Evolutionary conservation across 2,797 vertebrate genomes (phyloP).

Genomic region (Bucorvus abyssinicus): DNA sequence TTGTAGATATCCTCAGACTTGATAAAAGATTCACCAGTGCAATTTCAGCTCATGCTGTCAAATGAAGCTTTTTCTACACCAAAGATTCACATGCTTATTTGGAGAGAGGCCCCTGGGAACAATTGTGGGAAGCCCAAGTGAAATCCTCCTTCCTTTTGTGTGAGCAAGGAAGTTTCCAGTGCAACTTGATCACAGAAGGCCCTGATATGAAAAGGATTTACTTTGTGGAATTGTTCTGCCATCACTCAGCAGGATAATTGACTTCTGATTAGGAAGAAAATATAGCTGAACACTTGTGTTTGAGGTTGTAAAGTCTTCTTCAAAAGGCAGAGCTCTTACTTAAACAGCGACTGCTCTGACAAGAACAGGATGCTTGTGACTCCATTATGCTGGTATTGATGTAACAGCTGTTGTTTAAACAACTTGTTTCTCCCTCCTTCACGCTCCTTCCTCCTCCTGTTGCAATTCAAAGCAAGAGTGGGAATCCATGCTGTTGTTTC

Average conservation of each 20-base stretch:
- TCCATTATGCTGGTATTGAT: not conserved
- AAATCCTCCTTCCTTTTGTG: not conserved
- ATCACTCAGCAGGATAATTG: constrained; percentile 25
- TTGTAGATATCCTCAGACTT: not conserved
- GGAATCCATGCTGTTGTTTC: not conserved
- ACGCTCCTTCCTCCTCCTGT: not conserved
- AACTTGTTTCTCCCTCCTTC: not conserved
- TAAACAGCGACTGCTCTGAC: not conserved
- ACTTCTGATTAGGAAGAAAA: constrained; percentile 10
- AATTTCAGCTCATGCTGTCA: not conserved
- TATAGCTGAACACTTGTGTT: not conserved
- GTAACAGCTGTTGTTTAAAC: constrained; percentile 38
- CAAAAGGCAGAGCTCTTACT: constrained; percentile 17
- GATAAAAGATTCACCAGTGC: not conserved
- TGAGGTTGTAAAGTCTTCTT: constrained; percentile 16
- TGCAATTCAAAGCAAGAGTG: constrained; percentile 1
- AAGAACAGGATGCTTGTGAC: not conserved
- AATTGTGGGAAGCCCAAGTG: not conserved
- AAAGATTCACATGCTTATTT: not conserved
- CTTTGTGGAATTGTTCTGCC: constrained; percentile 9
- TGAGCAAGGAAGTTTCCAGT: not conserved
- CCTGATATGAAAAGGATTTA: not conserved
- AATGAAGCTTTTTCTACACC: not conserved
- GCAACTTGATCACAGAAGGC: not conserved
- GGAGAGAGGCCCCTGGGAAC: not conserved